Base-by-base conservation (phyloP, 1,140 invertebrate species). In the Bombyx mandarina region DNA sequence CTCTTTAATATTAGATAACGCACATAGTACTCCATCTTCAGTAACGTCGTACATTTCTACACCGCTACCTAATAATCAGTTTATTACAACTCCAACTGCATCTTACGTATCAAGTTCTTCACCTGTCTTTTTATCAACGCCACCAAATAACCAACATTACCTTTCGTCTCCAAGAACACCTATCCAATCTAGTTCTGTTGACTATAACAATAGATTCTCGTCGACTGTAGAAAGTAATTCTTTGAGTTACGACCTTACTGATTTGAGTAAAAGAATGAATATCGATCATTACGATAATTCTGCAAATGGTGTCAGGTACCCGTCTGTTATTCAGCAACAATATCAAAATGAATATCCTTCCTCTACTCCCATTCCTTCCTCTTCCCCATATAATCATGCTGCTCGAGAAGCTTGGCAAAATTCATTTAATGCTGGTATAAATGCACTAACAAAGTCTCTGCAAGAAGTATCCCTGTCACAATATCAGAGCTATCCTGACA, bases 281-380 rank as follows among this genome's bases (percentile, higher is more conserved):
- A 80, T 84, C 52, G 82, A 88, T 66, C 85, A 88, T 66, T 89
- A 85, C 63, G 79, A 86, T 62, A 88, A 88, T 62, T 76, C 82
- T 47, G 77, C 66, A 18, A 86, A 77, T 66, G 83, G 82, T 7
- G 61, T 86, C 1, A 76, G 76, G 58, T 86, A 79, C 66, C 77
- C 79, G 0, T 60, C 52, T 12, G 74, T 68, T 57, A 50, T 68
- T 6, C 75, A 82, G 7, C 75, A 82, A 62, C 81, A 84, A 69
- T 81, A 79, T 65, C 73, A 75, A 58, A 82, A 66, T 57, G 75
- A 82, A 45, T 75, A 69, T 51, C 50, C 71, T 51, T 71, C 72
- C 57, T 75, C 81, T 6, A 83, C 81, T 49, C 43, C 69, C n/a
- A 59, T 62, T 47, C 77, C 84, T 26, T 67, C 65, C 42, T 75